Evolutionary conservation across 2,113 vertebrate species (phyloP), one percentile per base, ranked within the genome.

Genomic region (Plotosus lineatus): DNA sequence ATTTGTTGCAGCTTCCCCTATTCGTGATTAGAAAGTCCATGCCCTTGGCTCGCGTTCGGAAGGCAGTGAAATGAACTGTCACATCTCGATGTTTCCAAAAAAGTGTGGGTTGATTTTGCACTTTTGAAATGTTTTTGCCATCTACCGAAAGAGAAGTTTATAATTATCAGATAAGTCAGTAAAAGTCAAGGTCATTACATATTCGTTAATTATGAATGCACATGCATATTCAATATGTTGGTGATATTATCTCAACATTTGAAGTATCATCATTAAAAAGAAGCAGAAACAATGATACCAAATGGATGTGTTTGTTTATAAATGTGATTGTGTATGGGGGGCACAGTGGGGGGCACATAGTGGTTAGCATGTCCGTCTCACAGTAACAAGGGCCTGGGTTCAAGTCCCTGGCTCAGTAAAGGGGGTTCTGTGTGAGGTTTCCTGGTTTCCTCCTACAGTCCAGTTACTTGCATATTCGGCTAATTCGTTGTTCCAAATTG

Each of bases 1-100:
- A 63, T 3, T 77, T 88, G 86, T 80, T 72, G 58, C 88, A 83
- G 73, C 85, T 86, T 86, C 42, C 74, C 21, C 63, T 40, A n/a
- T 76, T 60, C 7, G 33, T 44, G 36, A 28, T 63, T 46, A 38
- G 21, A 31, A 75, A 81, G 28, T 2, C 21, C 2, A 9, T 68
- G 73, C 36, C 73, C 51, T 76, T 81, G 61, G 23, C 46, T 42
- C 36, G n/a, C 48, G 21, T 46, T 66, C 26, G 23, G 48, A 19
- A 46, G 21, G 33, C 9, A 61, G 40, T 19, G 19, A 23, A 50
- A 61, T 46, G 17, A 9, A 63, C 23, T n/a, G 11, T 44, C n/a
- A 51, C 17, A 4, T 40, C 6, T 33, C 33, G 55, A 31, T 38
- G 55, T 17, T 66, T 40, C 5, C 21, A 66, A 63, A 63, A 26